These are phyloP conservation scores for Paradisaea rubra DNA, from an alignment of 2,113 vertebrate species.

Conservation along the genomic window DNA sequence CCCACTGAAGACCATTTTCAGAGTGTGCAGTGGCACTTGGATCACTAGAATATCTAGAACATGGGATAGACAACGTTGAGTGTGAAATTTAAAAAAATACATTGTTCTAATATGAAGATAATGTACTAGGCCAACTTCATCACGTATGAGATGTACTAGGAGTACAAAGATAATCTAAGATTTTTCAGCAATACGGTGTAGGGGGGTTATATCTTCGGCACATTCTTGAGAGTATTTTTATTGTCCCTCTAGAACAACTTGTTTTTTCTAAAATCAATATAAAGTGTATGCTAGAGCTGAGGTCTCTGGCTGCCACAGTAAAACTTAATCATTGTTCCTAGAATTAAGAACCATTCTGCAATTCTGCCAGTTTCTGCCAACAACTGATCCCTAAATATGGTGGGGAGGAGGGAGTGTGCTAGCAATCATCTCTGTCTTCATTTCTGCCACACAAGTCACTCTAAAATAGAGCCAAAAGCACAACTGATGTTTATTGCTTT, in stretches of 20 bases:
- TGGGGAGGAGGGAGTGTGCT: neutral
- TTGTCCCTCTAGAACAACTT: neutral
- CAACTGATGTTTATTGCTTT: neutral
- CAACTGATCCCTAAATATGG: neutral
- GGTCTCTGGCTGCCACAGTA: neutral
- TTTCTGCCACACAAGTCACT: neutral
- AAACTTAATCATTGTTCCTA: neutral
- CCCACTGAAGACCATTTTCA: neutral
- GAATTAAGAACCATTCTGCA: neutral
- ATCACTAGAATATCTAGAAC: neutral
- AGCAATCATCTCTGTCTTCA: neutral
- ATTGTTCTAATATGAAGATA: neutral
- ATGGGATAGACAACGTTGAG: neutral
- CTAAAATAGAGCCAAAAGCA: neutral
- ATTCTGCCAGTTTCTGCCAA: neutral
- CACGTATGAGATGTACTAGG: neutral
- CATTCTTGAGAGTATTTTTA: neutral
- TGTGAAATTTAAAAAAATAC: neutral
- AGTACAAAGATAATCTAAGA: neutral
- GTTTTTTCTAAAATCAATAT: neutral
- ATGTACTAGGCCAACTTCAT: neutral
- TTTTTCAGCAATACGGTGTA: neutral
- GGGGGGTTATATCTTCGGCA: neutral
- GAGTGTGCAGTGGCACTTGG: neutral
- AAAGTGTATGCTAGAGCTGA: neutral